A percentile compares a stretch with the other conserved stretches of the same genome.
Evolutionary conservation across 2,797 vertebrate species (phyloP).

Genomic region (Spondyliosoma cantharus): DNA sequence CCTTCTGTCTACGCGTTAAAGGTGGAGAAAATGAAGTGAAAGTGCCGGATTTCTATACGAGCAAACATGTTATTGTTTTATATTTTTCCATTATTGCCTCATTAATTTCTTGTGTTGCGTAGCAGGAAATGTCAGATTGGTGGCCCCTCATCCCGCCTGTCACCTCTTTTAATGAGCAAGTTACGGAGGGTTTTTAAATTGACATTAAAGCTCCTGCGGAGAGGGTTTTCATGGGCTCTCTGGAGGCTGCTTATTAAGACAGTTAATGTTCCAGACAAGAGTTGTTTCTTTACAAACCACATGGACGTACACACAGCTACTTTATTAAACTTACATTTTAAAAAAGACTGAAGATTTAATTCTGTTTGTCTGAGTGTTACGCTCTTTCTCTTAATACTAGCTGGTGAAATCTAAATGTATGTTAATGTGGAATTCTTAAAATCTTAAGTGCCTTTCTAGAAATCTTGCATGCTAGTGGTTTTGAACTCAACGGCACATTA

Average conservation of each 20-base stretch:
- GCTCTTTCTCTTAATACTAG: neutral
- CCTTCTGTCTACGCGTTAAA: neutral
- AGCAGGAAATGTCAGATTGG: slow-evolving; percentile 61
- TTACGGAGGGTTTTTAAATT: slow-evolving; percentile 52
- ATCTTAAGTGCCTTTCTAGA: slow-evolving; percentile 5
- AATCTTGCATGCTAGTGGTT: neutral
- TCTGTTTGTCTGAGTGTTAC: neutral
- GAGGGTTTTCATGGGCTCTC: slow-evolving; percentile 54
- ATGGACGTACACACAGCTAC: neutral
- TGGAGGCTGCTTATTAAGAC: slow-evolving; percentile 52
- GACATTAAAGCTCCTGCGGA: slow-evolving; percentile 51
- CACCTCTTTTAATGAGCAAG: slow-evolving; percentile 61
- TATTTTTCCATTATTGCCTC: slow-evolving; percentile 32
- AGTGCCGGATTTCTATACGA: neutral
- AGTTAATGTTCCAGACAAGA: slow-evolving; percentile 24
- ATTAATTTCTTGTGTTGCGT: slow-evolving; percentile 44
- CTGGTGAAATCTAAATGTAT: slow-evolving; percentile 13
- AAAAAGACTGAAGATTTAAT: neutral
- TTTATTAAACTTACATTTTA: neutral
- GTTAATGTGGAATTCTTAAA: slow-evolving; percentile 12
- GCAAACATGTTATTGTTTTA: slow-evolving; percentile 15
- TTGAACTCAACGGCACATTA: slow-evolving; percentile 11
- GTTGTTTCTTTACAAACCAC: slow-evolving; percentile 24
- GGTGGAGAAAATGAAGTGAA: neutral
- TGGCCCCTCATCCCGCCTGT: slow-evolving; percentile 30